Base-by-base conservation (phyloP, 1,140 invertebrate genomes). In the Solenopsis invicta region DNA sequence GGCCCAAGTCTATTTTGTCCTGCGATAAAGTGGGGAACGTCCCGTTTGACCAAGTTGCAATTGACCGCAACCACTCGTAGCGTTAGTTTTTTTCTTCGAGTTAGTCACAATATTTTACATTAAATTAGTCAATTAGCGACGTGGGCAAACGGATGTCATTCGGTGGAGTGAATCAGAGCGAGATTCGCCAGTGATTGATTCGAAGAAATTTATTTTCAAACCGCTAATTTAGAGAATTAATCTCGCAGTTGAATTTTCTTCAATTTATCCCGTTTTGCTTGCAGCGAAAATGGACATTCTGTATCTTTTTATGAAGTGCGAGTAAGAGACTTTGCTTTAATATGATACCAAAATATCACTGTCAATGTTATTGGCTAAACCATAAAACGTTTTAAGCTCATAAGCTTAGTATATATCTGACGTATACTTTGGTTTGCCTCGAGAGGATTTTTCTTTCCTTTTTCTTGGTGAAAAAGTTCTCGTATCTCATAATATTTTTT, bases 361-460 rank as follows among this genome's bases (percentile, higher is more conserved):
- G 59, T 34, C 64, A 10, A 41, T 50, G 13, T 48, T 59, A 41
- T 29, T 54, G 4, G 8, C 21, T 71, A 34, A 52, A 82, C 4
- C 16, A 82, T 74, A 72, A 72, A 72, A 82, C 72, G 72, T 82
- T 82, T 59, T 82, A 71, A 48, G 18, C 54, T 82, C 24, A 67
- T 81, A 67, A 61, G 21, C 66, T 81, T 52, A 67, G 10, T 72
- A 45, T 71, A 80, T 66, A 34, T 80, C 29, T 62, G 48, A 77
- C 41, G 45, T 37, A 54, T 62, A 48, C 16, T 37, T 45, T 45
- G 45, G 8, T 48, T 82, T 8, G n/a, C 1, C 21, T 59, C 21
- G 0, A 48, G 48, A 4, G n/a, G 16, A 56, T 69, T 69, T 54
- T 52, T 2, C 12, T 48, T 16, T 66, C 54, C 6, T 24, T 41